Evolutionary conservation across 2,113 vertebrate species (phyloP), one percentile per base, ranked within the genome.

Genomic region (Malaclemys terrapin): DNA sequence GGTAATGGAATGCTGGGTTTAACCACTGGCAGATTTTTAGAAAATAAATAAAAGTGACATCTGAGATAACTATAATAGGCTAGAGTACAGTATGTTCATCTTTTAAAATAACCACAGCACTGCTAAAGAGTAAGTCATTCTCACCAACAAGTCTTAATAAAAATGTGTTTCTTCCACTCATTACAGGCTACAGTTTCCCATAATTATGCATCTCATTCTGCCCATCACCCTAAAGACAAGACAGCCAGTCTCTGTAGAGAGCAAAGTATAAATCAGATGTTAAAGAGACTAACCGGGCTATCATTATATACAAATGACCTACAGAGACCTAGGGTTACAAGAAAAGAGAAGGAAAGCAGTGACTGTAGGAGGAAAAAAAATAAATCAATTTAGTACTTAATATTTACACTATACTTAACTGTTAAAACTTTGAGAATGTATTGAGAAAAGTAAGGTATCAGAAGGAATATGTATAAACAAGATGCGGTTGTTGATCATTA

Each of bases 41-140:
- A 20, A 53, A 96, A 83, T 27, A 95, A 94, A 79, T 57, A 96
- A 53, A 92, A 90, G 85, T 25, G 82, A 57, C 94, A 93, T 24
- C 31, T 20, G 91, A 95, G 96, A 72, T 81, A 94, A 87, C 72
- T 19, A 0, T 5, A 54, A 20, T 2, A 79, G 62, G 87, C 76
- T 27, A 59, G 54, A 59, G 24, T 45, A 84, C 52, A 53, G 53
- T 3, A 42, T 1, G 1, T 2, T 89, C 91, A 83, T 82, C 96
- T 95, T 72, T 87, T 47, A 29, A 80, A 92, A 88, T 86, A 94
- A 31, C 62, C 88, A 49, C 56, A 83, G 8, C 45, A 8, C 65
- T 90, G 85, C 80, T 78, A 14, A 38, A 85, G 86, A 95, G 42
- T 10, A n/a, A 57, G 69, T 24, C 50, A 29, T 52, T 91, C 88